Conservation (phyloP, 2,113 vertebrate species). For the chimpanzee (Pan troglodytes) region NHGRI_mPanTro3-v2.1_pri NC_072402.2:165714501-165715000, state of each 20-base stretch:
- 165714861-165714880: background rate
- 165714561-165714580: background rate
- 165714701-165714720: background rate
- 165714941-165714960: background rate
- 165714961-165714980: background rate
- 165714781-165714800: background rate
- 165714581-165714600: fast-evolving
- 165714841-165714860: too few species aligned
- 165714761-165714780: background rate
- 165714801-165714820: background rate
- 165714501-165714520: fast-evolving
- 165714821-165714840: too few species aligned
- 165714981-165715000: background rate
- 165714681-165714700: background rate
- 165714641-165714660: background rate
- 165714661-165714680: background rate
- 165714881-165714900: fast-evolving
- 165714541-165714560: background rate
- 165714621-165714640: background rate
- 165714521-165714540: background rate
- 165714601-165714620: background rate
- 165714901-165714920: background rate
- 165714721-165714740: background rate
- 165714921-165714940: background rate
- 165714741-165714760: background rate